A percentile compares a stretch with the other conserved stretches of the same genome.
Evolutionary conservation across 2,113 vertebrate genomes (phyloP).

Genomic region (Chinchilla lanigera): DNA sequence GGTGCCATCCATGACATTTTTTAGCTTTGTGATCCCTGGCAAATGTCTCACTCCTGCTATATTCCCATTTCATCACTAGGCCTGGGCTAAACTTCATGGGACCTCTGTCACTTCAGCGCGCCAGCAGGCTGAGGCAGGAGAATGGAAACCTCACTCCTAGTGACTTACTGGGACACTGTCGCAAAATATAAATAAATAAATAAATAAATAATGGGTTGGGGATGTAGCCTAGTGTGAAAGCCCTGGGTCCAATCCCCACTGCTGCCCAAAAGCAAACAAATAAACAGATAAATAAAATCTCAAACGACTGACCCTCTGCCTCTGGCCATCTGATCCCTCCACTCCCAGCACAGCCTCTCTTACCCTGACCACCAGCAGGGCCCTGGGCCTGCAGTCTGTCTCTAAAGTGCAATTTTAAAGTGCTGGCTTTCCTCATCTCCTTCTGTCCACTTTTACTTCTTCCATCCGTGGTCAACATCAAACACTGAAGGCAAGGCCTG

Average conservation of each 20-base stretch:
- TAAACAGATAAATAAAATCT: background rate
- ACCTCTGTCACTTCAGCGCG: background rate
- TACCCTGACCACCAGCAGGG: background rate
- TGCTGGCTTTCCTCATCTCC: background rate
- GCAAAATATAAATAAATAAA: background rate
- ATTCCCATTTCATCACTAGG: background rate
- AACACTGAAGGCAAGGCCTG: background rate
- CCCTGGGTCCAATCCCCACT: background rate
- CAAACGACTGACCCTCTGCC: background rate
- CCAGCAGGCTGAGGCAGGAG: background rate
- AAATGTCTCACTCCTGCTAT: background rate
- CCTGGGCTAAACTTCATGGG: background rate
- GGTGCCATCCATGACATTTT: background rate
- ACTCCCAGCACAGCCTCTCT: background rate
- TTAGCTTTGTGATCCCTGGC: background rate
- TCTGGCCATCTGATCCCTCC: too few relatives aligned
- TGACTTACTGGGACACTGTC: background rate
- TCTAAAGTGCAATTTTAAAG: background rate
- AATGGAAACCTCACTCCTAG: background rate
- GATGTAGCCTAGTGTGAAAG: background rate
- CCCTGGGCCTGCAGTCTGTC: accelerated
- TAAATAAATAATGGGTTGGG: background rate
- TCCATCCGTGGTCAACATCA: background rate
- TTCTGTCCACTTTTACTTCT: background rate
- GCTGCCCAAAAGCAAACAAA: background rate